Base-by-base conservation (phyloP, 2,797 vertebrate species). In the Clangula hyemalis region DNA sequence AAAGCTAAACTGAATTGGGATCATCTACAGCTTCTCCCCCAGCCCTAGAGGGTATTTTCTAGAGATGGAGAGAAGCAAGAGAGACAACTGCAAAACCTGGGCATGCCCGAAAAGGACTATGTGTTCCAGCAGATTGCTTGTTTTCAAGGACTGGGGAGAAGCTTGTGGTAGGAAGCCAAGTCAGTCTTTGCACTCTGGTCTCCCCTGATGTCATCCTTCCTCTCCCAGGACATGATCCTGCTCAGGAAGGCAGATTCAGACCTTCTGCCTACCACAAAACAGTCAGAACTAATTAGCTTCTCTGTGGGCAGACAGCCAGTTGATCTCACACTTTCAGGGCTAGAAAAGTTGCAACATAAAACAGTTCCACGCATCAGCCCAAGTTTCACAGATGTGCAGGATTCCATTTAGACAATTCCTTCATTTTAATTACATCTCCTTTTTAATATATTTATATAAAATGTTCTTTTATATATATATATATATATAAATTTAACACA, bases 361-460 rank as follows among this genome's bases (percentile, higher is more conserved):
- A 78, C 56, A 68, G 56, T 94, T 93, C 66, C 89, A 54, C 5
- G 24, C 84, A 93, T 54, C 74, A 74, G 89, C 83, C 82, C 90
- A 93, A 90, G 77, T 74, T 95, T 89, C 78, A 95, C 47, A 95
- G 85, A 87, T 43, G 38, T 86, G 51, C 65, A 85, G 83, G 87
- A 79, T 82, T 90, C 76, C 92, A 16, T 70, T 94, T 79, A 85
- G 64, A 81, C n/a, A 82, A 82, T 72, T 94, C 47, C 85, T 95
- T 95, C 61, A 79, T 77, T 92, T 95, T 94, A 95, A 96, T 97
- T 94, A 93, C 85, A 94, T 60, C 93, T 94, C 43, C 30, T 78
- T 95, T 96, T 94, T 86, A 94, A 96, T 88, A 95, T 89, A 92
- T 92, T 95, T 94, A 95, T 91, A 96, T 85, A 96, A 60, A 95